A percentile compares a stretch with the other conserved stretches of the same genome.
phyloP scores from a whole-genome alignment of 2,113 vertebrate species.

The Thunnus thynnus region DNA sequence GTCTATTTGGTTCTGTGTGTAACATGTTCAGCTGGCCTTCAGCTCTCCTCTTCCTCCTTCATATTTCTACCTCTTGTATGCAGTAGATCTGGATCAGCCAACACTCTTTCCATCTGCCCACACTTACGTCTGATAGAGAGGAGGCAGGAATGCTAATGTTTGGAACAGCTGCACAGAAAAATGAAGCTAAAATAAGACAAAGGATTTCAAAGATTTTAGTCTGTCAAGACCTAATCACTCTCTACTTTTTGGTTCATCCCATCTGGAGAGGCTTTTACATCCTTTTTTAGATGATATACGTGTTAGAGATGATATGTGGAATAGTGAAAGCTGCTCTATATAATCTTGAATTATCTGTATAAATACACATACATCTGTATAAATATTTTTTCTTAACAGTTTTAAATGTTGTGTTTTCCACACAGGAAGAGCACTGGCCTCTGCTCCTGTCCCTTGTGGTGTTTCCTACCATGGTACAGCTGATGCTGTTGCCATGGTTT shows the following conservation, averaged over 20 bases:
- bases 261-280: too few species aligned
- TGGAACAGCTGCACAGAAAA: not conserved
- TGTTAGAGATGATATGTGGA: not conserved
- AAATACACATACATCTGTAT: not conserved
- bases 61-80: too few species aligned
- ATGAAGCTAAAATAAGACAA: not conserved
- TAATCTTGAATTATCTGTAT: too few species aligned
- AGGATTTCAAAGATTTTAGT: too few species aligned
- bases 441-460: conserved; percentile 87
- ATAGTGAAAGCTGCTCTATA: not conserved
- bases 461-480: conserved; percentile 87
- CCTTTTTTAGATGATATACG: not conserved
- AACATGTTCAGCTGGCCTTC: not conserved
- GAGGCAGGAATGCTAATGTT: not conserved
- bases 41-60: too few species aligned
- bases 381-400: not conserved
- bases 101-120: conserved; percentile 11
- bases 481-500: conserved; percentile 91
- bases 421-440: conserved; percentile 91
- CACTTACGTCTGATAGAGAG: not conserved
- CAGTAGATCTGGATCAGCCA: not conserved
- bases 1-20: not conserved
- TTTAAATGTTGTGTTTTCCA: not conserved
- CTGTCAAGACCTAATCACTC: not conserved
- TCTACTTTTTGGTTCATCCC: not conserved